Percentiles rank a stretch among this genome's conserved stretches.
Evolutionary conservation across 2,888 invertebrate species (phyloP).

Genomic region (Sminthurides aquaticus): DNA sequence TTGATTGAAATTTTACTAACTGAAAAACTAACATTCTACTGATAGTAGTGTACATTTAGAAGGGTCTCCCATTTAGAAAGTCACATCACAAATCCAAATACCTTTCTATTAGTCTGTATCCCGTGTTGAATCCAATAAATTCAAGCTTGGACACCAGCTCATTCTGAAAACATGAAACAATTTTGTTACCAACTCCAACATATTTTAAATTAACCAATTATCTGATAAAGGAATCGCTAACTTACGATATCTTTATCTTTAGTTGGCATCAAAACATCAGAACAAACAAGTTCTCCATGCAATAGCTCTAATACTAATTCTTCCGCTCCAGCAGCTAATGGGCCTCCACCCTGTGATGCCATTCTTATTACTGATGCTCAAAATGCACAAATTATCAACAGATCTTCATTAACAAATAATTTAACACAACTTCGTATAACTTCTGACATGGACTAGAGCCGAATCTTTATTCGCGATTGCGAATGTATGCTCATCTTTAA

Average conservation of each 20-base stretch:
- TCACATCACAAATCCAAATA: conserved; percentile 31
- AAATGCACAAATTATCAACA: neutral
- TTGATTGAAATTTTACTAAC: too few species aligned
- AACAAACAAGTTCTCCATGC: conserved; percentile 38
- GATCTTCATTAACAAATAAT: neutral
- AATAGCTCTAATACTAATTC: conserved; percentile 38
- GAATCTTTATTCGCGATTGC: too few species aligned
- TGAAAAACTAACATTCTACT: too few species aligned
- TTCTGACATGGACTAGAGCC: too few species aligned
- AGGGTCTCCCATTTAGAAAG: neutral
- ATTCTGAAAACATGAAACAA: conserved; percentile 45
- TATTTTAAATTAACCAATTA: neutral
- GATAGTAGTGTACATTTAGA: too few species aligned
- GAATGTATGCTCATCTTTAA: too few species aligned
- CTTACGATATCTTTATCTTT: conserved; percentile 33
- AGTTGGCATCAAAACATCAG: conserved; percentile 27
- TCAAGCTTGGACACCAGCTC: conserved; percentile 50
- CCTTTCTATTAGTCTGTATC: conserved; percentile 54
- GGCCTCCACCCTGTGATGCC: conserved; percentile 9
- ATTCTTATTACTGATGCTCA: neutral
- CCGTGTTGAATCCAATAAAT: conserved; percentile 53
- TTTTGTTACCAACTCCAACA: neutral
- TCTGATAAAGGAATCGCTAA: conserved; percentile 1
- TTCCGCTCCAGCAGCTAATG: conserved; percentile 21
- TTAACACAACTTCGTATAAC: too few species aligned